phyloP scores from a whole-genome alignment of 2,888 invertebrate genomes.

The Piscicola geometra region DNA sequence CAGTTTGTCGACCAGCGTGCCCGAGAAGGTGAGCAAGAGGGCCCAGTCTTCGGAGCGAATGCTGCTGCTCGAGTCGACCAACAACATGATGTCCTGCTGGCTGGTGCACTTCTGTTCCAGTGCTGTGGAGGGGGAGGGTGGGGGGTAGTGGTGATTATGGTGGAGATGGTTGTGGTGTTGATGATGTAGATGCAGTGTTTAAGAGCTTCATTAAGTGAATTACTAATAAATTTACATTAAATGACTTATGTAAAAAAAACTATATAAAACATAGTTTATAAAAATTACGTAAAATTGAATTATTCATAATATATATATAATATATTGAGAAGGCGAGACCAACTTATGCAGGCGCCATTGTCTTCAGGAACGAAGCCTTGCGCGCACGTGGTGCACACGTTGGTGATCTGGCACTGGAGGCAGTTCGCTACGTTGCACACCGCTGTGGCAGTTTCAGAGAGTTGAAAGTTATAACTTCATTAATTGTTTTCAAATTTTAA shows the following conservation, averaged over 20 bases:
- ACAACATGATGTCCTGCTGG: constrained; percentile 20
- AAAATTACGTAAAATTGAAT: background rate
- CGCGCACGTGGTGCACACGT: background rate
- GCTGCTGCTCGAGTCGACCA: constrained; percentile 31
- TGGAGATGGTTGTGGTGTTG: background rate
- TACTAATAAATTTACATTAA: too few species aligned
- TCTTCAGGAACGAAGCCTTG: background rate
- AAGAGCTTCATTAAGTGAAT: background rate
- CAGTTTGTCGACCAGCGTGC: constrained; percentile 1
- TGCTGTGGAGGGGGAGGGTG: background rate
- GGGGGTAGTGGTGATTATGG: background rate
- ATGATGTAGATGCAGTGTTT: background rate
- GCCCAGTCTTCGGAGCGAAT: constrained; percentile 24
- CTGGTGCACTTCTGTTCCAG: constrained; percentile 13
- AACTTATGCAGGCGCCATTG: background rate
- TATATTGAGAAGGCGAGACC: background rate
- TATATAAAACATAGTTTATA: background rate
- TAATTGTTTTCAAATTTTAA: too few species aligned
- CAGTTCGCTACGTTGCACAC: background rate
- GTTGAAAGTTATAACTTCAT: too few species aligned
- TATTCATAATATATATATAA: too few species aligned
- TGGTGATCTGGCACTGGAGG: background rate
- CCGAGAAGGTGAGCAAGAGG: background rate
- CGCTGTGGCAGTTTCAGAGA: too few species aligned
- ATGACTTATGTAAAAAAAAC: background rate